Base-by-base conservation (phyloP, 2,888 invertebrate genomes). In the Malachius bipustulatus region DNA sequence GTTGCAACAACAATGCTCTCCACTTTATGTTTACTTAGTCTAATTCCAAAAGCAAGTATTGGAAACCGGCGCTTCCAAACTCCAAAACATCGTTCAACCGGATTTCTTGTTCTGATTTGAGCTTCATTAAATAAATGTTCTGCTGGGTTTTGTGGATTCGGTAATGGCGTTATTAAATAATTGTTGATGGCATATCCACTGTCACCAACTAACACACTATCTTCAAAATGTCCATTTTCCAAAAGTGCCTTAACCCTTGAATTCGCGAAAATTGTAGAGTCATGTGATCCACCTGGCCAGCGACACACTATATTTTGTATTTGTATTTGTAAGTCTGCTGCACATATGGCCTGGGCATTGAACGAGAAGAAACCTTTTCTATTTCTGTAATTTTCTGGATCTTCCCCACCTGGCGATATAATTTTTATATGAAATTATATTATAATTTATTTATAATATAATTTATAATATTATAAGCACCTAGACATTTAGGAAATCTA, bases 1-100 rank as follows among this genome's bases (percentile, higher is more conserved):
- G 44, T 35, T 14, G 47, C 40, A 34, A 47, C 38, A 32, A 49
- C 30, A 32, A 45, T 37, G 11, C 38, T 39, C 35, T 42, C 34
- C 4, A 44, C 43, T 26, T 33, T 47, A 14, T 33, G 31, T 13
- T 49, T 24, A 37, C 48, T 41, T 4, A 49, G 26, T 8, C 50
- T 14, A 16, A 56, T 42, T 14, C 52, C 54, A 14, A 50, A 14
- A 10, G 50, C 44, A 26, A 55, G 37, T 10, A 48, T 40, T 19
- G 55, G 55, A 43, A 55, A 54, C 32, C 52, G 14, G 35, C 48
- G 33, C 37, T 54, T 52, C 30, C 38, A 37, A 11, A 51, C 39
- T 9, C 52, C 50, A 48, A 48, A 52, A 11, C 35, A 45, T 30
- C 51, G 32, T 43, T 51, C 48, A n/a, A 50, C 34, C 11, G 42